Conservation (phyloP, 2,888 invertebrate species). For the Diplazon laetatorius region DNA sequence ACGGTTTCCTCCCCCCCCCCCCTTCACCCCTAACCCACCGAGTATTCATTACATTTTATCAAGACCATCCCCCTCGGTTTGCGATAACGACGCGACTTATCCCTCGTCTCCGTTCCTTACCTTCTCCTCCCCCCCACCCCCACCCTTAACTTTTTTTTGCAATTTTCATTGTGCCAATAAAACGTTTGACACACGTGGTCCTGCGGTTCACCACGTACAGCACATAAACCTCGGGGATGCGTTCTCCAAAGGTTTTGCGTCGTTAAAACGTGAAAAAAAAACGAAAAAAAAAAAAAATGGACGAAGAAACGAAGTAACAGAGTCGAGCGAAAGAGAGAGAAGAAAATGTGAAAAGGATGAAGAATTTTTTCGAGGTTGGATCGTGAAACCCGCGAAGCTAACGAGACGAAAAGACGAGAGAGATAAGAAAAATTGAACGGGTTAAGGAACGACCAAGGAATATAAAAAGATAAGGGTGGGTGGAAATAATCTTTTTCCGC, state of each 20-base stretch:
- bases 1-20: neutral
- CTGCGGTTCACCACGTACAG: neutral
- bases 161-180: constrained; percentile 16
- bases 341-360: constrained; percentile 21
- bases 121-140: neutral
- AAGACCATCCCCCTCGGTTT: neutral
- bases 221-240: constrained; percentile 26
- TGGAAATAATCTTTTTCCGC: constrained; percentile 1
- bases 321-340: too few relatives aligned
- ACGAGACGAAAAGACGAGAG: constrained; percentile 23
- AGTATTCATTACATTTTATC: constrained; percentile 6
- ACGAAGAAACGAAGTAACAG: too few relatives aligned
- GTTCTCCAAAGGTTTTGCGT: constrained; percentile 18
- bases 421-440: neutral
- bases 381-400: too few relatives aligned
- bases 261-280: constrained; percentile 32
- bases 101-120: too few relatives aligned
- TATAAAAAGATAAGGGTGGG: too few relatives aligned
- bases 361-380: constrained; percentile 21
- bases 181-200: constrained; percentile 13
- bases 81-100: neutral
- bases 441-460: too few relatives aligned
- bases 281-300: constrained; percentile 1
- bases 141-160: neutral
- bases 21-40: too few relatives aligned